Evolutionary conservation across 2,888 invertebrate genomes (phyloP), one percentile per base, ranked within the genome.

Genomic region (Caenorhabditis sp.): DNA sequence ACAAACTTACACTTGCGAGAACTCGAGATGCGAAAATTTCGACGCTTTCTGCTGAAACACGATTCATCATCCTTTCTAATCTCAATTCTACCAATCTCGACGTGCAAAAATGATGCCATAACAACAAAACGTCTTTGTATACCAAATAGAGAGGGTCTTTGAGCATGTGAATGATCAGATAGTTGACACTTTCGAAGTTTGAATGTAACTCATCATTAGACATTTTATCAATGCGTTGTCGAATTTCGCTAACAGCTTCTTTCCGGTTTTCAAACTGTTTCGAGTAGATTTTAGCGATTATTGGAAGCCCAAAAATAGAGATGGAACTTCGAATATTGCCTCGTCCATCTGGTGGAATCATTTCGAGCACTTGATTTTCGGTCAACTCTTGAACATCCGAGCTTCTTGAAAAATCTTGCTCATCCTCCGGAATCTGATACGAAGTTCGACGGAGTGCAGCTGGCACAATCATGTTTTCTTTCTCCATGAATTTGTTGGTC

Each of bases 401-500:
- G 7, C 14, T 3, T 1, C 8, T 26, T 25, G 8, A 1, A 14
- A 56, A 26, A 53, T 38, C 60, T 62, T 31, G 62, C 59, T 43
- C 52, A 66, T 23, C 67, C 21, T 56, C 67, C 3, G 43, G 43
- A 43, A 17, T 17, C 17, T 43, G 43, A 43, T 10, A 17, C 5
- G 43, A 43, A 10, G 43, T 67, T 43, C 76, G 63, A 50, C 75
- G 72, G 57, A 80, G 38, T 1, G 78, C 80, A 10, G 82, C 82
- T 20, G 82, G 80, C 0, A 82, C 82, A 25, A 82, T 74, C 80
- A 79, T 82, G 36, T 82, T 81, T 59, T 82, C 82, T 64, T 82
- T 82, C 56, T 82, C 82, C 59, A 80, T 59, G 52, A 82, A 82
- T 49, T 70, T 73, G 54, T 82, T 82, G 5, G 76, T 43, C 2